Conservation (phyloP, 2,113 vertebrate species). For the Columba livia region DNA sequence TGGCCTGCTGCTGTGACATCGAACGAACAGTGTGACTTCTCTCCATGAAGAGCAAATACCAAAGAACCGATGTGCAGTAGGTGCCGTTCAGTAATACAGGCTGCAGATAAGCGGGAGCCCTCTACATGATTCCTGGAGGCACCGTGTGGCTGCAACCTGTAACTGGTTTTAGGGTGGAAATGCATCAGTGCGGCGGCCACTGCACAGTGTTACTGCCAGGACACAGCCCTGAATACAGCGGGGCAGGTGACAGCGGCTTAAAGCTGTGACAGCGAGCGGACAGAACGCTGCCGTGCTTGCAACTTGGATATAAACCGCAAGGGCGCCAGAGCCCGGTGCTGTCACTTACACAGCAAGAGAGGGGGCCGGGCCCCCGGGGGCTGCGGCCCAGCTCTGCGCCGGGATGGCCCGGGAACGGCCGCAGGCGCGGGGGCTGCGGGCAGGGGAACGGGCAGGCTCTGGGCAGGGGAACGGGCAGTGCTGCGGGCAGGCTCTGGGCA, state of each 20-base stretch:
- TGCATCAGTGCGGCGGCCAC: background rate
- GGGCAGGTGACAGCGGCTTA: background rate
- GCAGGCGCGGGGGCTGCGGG: background rate
- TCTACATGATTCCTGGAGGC: background rate
- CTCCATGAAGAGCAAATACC: background rate
- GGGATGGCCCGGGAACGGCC: too few species aligned
- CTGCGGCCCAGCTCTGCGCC: background rate
- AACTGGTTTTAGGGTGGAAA: background rate
- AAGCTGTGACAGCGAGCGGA: background rate
- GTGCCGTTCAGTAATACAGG: accelerated
- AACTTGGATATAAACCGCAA: background rate
- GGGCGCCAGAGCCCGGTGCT: background rate
- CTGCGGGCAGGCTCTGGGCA: too few species aligned
- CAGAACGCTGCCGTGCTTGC: background rate
- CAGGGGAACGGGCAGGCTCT: too few species aligned
- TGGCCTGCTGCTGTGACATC: background rate
- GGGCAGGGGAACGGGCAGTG: too few species aligned
- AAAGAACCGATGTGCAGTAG: background rate
- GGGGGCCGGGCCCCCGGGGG: background rate
- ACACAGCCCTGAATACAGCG: background rate
- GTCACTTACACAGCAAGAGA: background rate
- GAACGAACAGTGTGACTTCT: background rate
- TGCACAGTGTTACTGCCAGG: background rate
- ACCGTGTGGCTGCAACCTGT: background rate
- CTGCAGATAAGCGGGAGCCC: background rate